Evolutionary conservation across 1,140 invertebrate species (phyloP), one percentile per base, ranked within the genome.

Genomic region (Pentalonia nigronervosa): DNA sequence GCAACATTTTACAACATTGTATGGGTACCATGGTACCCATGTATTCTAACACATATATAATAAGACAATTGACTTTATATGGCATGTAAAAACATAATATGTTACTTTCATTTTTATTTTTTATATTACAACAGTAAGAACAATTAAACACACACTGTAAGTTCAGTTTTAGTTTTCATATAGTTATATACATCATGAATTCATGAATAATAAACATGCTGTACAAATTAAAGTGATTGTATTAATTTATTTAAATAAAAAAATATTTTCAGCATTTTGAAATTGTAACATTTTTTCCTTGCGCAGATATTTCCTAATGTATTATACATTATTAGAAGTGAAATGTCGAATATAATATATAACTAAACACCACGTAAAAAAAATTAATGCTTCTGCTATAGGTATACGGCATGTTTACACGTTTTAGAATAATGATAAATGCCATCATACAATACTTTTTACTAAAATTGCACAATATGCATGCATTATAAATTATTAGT

Each of bases 31-130:
- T 83, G 83, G 83, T 84, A 45, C 41, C 83, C 36, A 45, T 84
- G 30, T 45, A 41, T 41, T 25, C n/a, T 76, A 76, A 81, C n/a
- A 2, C 14, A 83, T 36, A 83, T 41, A 45, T 84, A 84, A 34
- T 30, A 45, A 47, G 41, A 86, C 84, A 47, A 86, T 86, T 86
- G 84, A 86, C 84, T 47, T 17, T 86, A n/a, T 86, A 86, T 86
- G 45, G 84, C 41, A 45, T 47, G 23, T 86, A 14, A 47, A 86
- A 86, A 86, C 84, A 47, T 86, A 45, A 47, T 86, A 45, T 86
- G 84, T 47, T 86, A 86, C 84, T 86, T 86, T 86, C 84, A 86
- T 86, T 86, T 86, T 48, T 67, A 60, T n/a, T 86, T 86, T 86
- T 45, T 47, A 86, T 41, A 45, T 47, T 86, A 86, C 30, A 47